A percentile compares a stretch with the other conserved stretches of the same genome.
phyloP scores from a whole-genome alignment of 2,113 vertebrate species.

The Phrynosoma blainvillii region DNA sequence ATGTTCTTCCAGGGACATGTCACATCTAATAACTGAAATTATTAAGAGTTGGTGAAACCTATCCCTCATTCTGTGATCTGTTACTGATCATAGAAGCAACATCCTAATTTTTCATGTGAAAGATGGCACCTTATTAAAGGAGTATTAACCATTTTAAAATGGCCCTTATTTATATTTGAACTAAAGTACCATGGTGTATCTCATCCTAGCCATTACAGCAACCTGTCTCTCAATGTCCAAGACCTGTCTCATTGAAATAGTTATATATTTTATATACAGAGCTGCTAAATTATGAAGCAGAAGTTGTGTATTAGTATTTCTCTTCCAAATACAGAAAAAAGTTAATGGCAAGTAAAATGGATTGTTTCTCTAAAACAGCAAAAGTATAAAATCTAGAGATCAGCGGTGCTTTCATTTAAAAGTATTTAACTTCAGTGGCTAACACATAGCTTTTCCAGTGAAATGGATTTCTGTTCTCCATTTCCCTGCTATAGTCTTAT shows the following conservation, averaged over 20 bases:
- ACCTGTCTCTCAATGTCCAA: neutral
- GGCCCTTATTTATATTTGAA: neutral
- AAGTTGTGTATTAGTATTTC: slow-evolving; percentile 19
- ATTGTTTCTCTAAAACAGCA: slow-evolving; percentile 6
- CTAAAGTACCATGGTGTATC: neutral
- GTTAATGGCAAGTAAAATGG: slow-evolving; percentile 1
- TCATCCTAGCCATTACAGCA: neutral
- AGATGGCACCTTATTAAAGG: neutral
- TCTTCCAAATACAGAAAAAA: slow-evolving; percentile 23
- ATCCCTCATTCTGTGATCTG: neutral
- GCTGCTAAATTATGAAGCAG: neutral
- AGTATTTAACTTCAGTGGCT: neutral
- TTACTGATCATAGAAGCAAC: neutral
- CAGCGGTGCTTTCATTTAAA: slow-evolving; percentile 34
- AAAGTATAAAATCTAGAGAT: slow-evolving; percentile 8
- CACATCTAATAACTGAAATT: neutral
- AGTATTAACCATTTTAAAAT: neutral
- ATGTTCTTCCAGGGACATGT: neutral
- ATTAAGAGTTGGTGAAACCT: neutral
- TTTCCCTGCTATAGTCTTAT: neutral
- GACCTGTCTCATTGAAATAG: neutral
- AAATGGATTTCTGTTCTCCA: neutral
- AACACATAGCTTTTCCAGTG: neutral
- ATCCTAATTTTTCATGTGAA: neutral
- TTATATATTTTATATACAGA: neutral